Evolutionary conservation across 2,888 invertebrate species (phyloP).

Genomic region (Drosophila suboccidentalis): DNA sequence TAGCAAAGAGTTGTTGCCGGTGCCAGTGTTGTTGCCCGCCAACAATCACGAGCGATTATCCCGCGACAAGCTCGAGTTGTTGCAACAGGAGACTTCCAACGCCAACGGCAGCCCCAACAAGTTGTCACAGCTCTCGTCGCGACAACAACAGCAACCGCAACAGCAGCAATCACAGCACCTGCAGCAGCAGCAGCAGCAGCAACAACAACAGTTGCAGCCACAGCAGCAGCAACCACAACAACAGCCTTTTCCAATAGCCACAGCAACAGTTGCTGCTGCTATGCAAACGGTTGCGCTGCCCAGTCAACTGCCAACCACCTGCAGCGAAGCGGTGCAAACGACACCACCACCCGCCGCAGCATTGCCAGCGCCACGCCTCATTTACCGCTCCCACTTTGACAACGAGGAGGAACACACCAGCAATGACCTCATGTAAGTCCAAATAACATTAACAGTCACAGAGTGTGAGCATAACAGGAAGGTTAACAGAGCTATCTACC

Average conservation of each 20-base stretch:
- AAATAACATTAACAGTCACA: background rate
- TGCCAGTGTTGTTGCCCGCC: conserved; percentile 77
- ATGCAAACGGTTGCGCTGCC: conserved; percentile 25
- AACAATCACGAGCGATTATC: conserved; percentile 86
- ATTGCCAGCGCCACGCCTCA: conserved; percentile 62
- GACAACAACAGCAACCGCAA: background rate
- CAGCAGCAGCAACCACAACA: conserved; percentile 16
- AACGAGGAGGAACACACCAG: conserved; percentile 83
- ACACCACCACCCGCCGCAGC: conserved; percentile 51
- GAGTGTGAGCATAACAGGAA: too few species aligned
- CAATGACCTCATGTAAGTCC: conserved; percentile 80
- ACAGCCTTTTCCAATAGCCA: conserved; percentile 21
- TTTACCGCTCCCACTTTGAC: conserved; percentile 85
- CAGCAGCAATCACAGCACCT: conserved; percentile 42
- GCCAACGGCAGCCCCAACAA: conserved; percentile 51
- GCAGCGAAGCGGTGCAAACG: conserved; percentile 72
- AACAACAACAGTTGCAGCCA: conserved; percentile 8
- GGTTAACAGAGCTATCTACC: too few species aligned
- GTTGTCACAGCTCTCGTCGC: conserved; percentile 11
- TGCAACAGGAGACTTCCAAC: conserved; percentile 55
- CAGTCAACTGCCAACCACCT: conserved; percentile 60
- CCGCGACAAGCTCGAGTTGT: conserved; percentile 69
- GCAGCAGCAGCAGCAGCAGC: conserved; percentile 8
- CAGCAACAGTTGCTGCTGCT: too few species aligned
- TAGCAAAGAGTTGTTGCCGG: conserved; percentile 67